phyloP scores from a whole-genome alignment of 2,113 vertebrate species.

The Oxyura jamaicensis region DNA sequence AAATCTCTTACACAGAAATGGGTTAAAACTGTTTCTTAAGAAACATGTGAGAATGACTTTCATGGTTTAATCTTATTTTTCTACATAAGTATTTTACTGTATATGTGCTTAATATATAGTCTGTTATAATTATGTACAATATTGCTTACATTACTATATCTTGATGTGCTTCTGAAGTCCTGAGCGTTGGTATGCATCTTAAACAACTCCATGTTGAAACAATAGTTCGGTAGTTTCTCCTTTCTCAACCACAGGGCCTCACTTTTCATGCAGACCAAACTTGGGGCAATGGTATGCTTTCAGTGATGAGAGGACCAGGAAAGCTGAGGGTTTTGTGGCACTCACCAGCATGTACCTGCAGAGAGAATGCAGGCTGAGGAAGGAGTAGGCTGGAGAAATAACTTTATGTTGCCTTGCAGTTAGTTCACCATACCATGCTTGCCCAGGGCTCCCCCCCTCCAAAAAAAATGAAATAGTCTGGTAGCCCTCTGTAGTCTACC shows the following conservation, averaged over 20 bases:
- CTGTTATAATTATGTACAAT: neutral
- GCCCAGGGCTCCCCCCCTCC: neutral
- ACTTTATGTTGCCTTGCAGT: neutral
- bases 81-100: neutral
- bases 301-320: neutral
- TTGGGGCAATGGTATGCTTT: fast-evolving
- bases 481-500: neutral
- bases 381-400: neutral
- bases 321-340: neutral
- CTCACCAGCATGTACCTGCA: neutral
- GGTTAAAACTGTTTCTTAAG: neutral
- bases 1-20: fast-evolving
- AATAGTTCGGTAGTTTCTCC: neutral
- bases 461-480: neutral
- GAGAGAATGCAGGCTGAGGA: neutral
- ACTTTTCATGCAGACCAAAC: neutral
- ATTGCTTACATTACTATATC: neutral
- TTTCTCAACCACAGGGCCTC: neutral
- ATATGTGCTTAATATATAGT: neutral
- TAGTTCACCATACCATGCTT: neutral
- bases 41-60: neutral
- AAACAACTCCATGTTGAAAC: neutral
- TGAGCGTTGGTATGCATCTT: neutral
- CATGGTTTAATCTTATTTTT: neutral
- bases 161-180: neutral